These are phyloP conservation scores for Dyspetes luteomarginatus DNA, from an alignment of 2,888 invertebrate genomes.

Conservation along the genomic window DNA sequence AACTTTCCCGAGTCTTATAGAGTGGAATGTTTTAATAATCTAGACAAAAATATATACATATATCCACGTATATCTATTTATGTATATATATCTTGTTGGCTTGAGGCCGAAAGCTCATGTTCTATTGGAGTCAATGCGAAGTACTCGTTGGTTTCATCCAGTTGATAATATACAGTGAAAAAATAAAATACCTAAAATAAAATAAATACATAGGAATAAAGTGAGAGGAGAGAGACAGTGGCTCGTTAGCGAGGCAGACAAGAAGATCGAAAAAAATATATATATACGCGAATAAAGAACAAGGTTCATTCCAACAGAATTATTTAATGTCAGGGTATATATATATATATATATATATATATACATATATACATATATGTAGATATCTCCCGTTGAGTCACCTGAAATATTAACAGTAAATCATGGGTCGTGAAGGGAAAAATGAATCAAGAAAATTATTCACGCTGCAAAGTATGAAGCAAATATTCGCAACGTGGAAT, in stretches of 20 bases:
- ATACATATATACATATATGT: neutral
- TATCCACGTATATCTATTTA: too few relatives aligned
- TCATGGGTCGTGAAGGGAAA: neutral
- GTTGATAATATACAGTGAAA: too few relatives aligned
- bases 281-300: neutral
- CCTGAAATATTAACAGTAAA: neutral
- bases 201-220: neutral
- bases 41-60: too few relatives aligned
- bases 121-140: conserved; percentile 12
- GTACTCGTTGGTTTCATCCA: conserved; percentile 8
- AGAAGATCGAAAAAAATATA: neutral
- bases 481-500: neutral
- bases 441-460: neutral
- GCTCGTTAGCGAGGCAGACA: neutral
- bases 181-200: too few relatives aligned
- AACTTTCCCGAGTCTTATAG: too few relatives aligned
- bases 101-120: conserved; percentile 26
- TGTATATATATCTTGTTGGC: too few relatives aligned
- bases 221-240: conserved; percentile 1
- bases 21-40: too few relatives aligned
- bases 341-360: neutral
- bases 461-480: neutral
- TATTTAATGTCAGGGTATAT: conserved; percentile 6
- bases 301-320: conserved; percentile 6
- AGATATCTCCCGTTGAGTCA: neutral